Conservation (phyloP, 2,113 vertebrate genomes). For the Bos javanicus region DNA sequence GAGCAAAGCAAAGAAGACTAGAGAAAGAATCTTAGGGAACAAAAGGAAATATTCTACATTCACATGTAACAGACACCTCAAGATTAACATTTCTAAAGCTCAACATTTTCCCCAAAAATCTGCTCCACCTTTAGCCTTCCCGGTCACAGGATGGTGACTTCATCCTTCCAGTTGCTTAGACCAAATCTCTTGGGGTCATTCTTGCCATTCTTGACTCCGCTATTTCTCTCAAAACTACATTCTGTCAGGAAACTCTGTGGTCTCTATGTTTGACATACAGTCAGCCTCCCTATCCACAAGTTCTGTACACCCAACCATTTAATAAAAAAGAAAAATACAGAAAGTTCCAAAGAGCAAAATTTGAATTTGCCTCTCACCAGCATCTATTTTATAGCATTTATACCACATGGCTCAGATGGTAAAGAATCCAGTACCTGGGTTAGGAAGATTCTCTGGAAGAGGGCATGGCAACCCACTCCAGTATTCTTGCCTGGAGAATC, state of each 20-base stretch:
- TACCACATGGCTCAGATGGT: background rate
- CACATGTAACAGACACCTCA: background rate
- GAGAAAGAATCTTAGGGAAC: background rate
- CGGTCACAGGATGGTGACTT: background rate
- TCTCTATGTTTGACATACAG: background rate
- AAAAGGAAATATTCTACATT: background rate
- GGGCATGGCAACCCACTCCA: background rate
- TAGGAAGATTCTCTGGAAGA: background rate
- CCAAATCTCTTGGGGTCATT: background rate
- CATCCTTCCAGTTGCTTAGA: background rate
- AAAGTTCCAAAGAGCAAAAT: background rate
- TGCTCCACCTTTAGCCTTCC: background rate
- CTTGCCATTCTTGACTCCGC: background rate
- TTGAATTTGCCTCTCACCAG: background rate
- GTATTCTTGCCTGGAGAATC: background rate
- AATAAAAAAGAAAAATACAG: background rate
- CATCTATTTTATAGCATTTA: background rate
- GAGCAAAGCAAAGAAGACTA: background rate
- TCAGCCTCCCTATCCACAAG: background rate
- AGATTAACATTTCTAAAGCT: background rate
- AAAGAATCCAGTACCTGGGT: background rate
- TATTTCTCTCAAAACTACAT: background rate
- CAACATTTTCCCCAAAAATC: fast-evolving
- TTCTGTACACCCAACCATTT: background rate
- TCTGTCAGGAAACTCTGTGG: background rate